Evolutionary conservation across 2,888 invertebrate species (phyloP), one percentile per base, ranked within the genome.

Genomic region (Andrena dorsata): DNA sequence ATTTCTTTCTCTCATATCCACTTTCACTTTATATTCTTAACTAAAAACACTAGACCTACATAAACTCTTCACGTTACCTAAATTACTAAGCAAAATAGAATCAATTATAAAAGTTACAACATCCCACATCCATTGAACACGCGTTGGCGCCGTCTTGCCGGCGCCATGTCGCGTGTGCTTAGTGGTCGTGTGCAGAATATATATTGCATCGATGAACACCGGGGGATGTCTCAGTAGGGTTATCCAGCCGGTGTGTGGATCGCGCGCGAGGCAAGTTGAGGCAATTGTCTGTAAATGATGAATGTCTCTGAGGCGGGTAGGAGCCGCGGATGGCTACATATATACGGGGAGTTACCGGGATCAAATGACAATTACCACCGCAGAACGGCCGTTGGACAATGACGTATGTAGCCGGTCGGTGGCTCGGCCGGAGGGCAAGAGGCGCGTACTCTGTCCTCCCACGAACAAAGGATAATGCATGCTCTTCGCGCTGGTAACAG

Each of bases 281-380:
- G 91, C 90, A 92, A 91, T 92, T 92, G 92, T 92, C 92, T 92
- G 92, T 92, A 91, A 92, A 92, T 92, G 92, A 92, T 92, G 91
- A 90, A 92, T 92, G 90, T 88, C 90, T 89, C 82, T 77, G 77
- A 85, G 86, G 79, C 80, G 83, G 82, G 80, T 78, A 83, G 83
- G 80, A 84, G 80, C 81, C 84, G 81, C 79, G 83, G 83, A 80
- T 75, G 88, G 41, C 77, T 83, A 88, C 87, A 75, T 86, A 85
- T 85, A 85, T 86, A 88, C 78, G 74, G 83, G 80, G 87, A 86
- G 89, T 90, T 89, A 88, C 80, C 86, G 87, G 90, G 91, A 92
- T 92, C 92, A 92, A 92, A 92, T 92, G 92, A 92, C 92, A 92
- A 92, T 92, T 91, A 92, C 92, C 88, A 90, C 89, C 90, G 88